Evolutionary conservation across 2,113 vertebrate species (phyloP).

Genomic region (Ifrita kowaldi): DNA sequence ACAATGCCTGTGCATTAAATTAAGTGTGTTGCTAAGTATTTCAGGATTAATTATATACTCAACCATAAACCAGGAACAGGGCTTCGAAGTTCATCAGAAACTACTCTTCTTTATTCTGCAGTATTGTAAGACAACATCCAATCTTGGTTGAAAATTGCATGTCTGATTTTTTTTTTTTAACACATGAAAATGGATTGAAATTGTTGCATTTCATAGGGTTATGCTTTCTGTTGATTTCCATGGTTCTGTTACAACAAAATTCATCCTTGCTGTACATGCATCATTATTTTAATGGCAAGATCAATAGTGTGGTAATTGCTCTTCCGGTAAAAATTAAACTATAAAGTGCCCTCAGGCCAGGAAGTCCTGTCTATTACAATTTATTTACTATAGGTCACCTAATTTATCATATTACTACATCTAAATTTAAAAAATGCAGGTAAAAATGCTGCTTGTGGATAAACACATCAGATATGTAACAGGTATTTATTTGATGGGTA

Average conservation of each 20-base stretch:
- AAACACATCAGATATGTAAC: not conserved
- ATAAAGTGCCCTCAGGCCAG: not conserved
- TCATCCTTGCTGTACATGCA: not conserved
- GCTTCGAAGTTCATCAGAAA: not conserved
- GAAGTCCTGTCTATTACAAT: not conserved
- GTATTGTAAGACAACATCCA: not conserved
- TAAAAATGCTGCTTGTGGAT: not conserved
- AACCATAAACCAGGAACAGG: not conserved
- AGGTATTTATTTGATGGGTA: not conserved
- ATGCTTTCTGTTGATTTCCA: not conserved
- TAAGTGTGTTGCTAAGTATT: slow-evolving; percentile 12
- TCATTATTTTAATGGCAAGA: not conserved
- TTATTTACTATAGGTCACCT: not conserved
- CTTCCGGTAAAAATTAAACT: not conserved
- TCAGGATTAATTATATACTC: slow-evolving; percentile 38
- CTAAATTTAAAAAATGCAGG: not conserved
- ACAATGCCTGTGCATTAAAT: slow-evolving; percentile 50
- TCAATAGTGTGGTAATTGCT: not conserved
- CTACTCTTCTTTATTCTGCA: not conserved
- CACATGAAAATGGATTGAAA: not conserved
- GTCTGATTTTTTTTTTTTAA: not conserved
- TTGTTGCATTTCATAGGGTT: not conserved
- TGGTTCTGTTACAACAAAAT: not conserved
- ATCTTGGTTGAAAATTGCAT: not conserved
- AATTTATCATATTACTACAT: not conserved